phyloP scores from a whole-genome alignment of 1,140 invertebrate species.

The Ganaspis sp. region DNA sequence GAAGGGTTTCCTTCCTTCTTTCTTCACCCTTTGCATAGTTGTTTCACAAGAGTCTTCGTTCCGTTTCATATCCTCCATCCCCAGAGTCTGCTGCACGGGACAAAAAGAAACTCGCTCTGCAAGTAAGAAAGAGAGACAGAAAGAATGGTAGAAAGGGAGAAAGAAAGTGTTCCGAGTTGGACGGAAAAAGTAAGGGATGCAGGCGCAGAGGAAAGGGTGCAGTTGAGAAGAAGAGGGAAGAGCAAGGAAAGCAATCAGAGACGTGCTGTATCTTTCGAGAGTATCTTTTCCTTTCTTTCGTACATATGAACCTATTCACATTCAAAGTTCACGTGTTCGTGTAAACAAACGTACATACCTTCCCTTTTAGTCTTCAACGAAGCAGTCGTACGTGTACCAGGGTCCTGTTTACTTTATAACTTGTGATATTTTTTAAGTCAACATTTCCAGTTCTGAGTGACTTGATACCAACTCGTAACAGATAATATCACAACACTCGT shows the following conservation, averaged over 20 bases:
- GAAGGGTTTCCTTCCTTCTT: constrained; percentile 33
- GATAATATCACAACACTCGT: not conserved
- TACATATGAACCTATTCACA: constrained; percentile 39
- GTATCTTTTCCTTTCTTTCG: constrained; percentile 50
- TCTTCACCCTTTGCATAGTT: constrained; percentile 47
- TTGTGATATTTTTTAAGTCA: constrained; percentile 51
- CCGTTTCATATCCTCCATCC: constrained; percentile 39
- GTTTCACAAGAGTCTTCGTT: constrained; percentile 38
- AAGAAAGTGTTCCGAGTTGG: constrained; percentile 35
- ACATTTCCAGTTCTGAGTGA: constrained; percentile 26
- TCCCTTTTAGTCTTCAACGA: not conserved
- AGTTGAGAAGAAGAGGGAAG: constrained; percentile 53
- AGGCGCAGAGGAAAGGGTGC: constrained; percentile 36
- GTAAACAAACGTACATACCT: constrained; percentile 31
- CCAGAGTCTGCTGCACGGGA: constrained; percentile 43
- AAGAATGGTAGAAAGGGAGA: constrained; percentile 32
- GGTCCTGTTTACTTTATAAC: constrained; percentile 41
- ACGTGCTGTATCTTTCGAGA: constrained; percentile 63
- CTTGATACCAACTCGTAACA: constrained; percentile 25
- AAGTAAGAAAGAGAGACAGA: constrained; percentile 32
- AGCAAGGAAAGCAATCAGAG: constrained; percentile 66
- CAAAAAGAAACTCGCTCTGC: constrained; percentile 47
- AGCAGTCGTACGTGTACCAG: not conserved
- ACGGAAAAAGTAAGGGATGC: constrained; percentile 20
- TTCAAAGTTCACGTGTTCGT: constrained; percentile 36